phyloP scores from a whole-genome alignment of 1,140 invertebrate genomes.

The Pteromalus puparum region DNA sequence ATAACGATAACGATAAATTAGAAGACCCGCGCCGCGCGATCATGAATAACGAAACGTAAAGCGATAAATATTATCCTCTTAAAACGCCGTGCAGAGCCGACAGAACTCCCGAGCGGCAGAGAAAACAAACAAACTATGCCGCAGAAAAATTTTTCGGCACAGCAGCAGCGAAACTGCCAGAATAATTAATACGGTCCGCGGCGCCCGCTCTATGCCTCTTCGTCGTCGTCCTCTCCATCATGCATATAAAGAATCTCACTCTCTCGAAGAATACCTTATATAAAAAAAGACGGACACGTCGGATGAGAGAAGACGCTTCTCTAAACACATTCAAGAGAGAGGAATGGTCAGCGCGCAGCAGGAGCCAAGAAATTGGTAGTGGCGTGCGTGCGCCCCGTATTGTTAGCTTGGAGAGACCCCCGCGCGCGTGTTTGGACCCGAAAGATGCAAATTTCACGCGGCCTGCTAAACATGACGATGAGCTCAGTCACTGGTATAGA shows the following conservation, averaged over 20 bases:
- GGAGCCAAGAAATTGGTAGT: not conserved
- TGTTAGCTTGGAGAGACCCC: not conserved
- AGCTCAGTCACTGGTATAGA: not conserved
- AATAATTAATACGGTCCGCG: constrained; percentile 16
- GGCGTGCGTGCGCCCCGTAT: not conserved
- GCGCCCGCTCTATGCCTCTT: too few species aligned
- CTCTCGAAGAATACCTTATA: not conserved
- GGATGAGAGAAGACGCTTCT: not conserved
- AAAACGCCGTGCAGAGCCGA: not conserved
- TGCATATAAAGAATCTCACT: not conserved
- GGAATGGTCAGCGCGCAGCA: constrained; percentile 9
- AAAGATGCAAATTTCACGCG: constrained; percentile 49
- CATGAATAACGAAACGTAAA: not conserved
- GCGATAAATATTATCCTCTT: not conserved
- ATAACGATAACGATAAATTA: not conserved
- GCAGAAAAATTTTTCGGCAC: constrained; percentile 5
- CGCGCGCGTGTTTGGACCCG: constrained; percentile 11
- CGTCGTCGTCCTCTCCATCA: not conserved
- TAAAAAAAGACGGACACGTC: not conserved
- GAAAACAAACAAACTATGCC: constrained; percentile 9
- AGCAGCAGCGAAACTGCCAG: not conserved
- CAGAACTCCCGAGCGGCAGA: not conserved
- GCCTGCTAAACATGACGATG: constrained; percentile 34
- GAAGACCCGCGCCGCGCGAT: not conserved
- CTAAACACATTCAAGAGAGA: constrained; percentile 26